Evolutionary conservation across 2,113 vertebrate species (phyloP), one percentile per base, ranked within the genome.

Genomic region (Ammospiza nelsoni): DNA sequence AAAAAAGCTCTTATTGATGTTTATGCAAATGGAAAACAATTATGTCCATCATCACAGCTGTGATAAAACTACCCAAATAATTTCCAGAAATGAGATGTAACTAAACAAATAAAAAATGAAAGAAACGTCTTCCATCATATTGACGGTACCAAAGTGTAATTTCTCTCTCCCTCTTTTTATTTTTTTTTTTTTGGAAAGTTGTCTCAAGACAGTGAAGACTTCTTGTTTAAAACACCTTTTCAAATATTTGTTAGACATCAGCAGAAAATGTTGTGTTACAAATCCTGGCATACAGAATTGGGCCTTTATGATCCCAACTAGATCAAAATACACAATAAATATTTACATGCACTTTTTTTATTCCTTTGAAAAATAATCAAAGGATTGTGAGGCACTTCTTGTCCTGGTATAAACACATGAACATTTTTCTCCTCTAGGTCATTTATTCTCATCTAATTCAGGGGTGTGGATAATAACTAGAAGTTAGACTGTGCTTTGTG

Each of bases 291-390:
- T n/a, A 57, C 12, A 93, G 66, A 85, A 87, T 83, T 15, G 71
- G 49, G 63, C 65, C 59, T 63, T 87, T 67, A 55, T 67, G 39
- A 90, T 67, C 25, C 51, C 80, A 85, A 62, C 31, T 31, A 83
- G 43, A 91, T 89, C 54, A 87, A 92, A 95, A 90, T 59, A 84
- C n/a, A 13, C 20, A 20, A 41, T 90, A 96, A 91, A 92, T 69
- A 79, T 88, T 93, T 90, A 67, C 57, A 39, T 22, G 21, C 15
- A 39, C 54, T 41, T 69, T 69, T 51, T 89, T 83, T 62, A 69
- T 83, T 80, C 69, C 78, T 95, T 85, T 69, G 46, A 88, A 92
- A 94, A 91, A 83, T 43, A 79, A 87, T 79, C 61, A 91, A 87
- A 91, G 57, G 54, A 24, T 21, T 57, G 13, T 21, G 66, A 94